Conservation (phyloP, 64 coral and sea anemone genomes). For the Astreopora myriophthalma region DNA sequence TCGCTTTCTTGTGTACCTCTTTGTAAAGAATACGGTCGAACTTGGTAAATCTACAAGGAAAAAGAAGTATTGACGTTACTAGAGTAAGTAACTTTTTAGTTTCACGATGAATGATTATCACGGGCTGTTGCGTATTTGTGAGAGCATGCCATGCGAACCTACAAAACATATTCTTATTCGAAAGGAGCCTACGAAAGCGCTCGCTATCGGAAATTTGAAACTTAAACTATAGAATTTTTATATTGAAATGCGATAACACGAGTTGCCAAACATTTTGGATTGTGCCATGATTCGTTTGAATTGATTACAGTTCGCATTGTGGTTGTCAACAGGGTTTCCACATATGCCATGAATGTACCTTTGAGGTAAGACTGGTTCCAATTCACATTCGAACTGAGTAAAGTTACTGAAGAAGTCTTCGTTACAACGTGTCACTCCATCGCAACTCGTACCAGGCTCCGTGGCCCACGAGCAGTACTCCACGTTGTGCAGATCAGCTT, state of each 20-base stretch:
- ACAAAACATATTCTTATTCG: no score
- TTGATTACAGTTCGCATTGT: no score
- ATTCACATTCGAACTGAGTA: conserved; percentile 73
- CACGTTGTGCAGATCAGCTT: conserved; percentile 79
- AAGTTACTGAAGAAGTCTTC: conserved; percentile 74
- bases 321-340: neutral
- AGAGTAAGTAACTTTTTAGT: no score
- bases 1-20: conserved; percentile 61
- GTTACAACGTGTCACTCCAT: conserved; percentile 40
- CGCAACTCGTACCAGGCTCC: conserved; percentile 36
- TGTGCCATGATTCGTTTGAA: no score
- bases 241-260: no score
- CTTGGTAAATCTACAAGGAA: conserved; percentile 75
- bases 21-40: conserved; percentile 82
- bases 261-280: no score
- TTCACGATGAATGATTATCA: no score
- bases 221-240: no score
- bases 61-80: neutral
- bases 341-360: conserved; percentile 18
- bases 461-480: conserved; percentile 84
- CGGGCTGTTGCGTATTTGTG: no score
- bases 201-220: no score
- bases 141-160: no score
- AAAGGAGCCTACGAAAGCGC: no score
- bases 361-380: conserved; percentile 76